A percentile compares a stretch with the other conserved stretches of the same genome.
Evolutionary conservation across 2,797 vertebrate genomes (phyloP).

Genomic region (Tangara arthus): DNA sequence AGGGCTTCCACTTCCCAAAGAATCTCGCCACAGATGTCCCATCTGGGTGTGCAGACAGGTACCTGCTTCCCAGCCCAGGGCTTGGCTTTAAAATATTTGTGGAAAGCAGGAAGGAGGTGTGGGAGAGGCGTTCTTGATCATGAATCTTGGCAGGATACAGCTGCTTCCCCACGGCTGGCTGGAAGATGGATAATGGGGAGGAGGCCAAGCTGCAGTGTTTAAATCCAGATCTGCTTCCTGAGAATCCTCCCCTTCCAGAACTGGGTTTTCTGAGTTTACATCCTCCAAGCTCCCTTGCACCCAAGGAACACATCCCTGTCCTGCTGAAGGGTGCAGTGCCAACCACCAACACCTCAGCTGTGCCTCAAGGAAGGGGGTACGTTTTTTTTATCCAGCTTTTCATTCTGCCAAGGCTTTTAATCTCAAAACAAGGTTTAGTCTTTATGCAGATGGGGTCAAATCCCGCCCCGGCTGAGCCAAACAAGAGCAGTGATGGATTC

Average conservation of each 20-base stretch:
- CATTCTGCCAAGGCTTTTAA: background rate
- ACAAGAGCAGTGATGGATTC: background rate
- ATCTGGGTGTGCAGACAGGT: background rate
- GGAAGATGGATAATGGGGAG: background rate
- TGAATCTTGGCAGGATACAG: slow-evolving; percentile 51
- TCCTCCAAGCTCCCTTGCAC: background rate
- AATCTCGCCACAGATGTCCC: background rate
- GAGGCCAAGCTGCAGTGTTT: background rate
- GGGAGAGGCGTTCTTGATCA: slow-evolving; percentile 4
- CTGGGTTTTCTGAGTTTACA: background rate
- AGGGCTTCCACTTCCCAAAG: background rate
- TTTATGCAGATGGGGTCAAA: background rate
- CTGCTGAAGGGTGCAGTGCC: background rate
- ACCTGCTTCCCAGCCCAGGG: background rate
- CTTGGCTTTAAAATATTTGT: background rate
- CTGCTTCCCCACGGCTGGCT: background rate
- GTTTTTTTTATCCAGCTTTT: background rate
- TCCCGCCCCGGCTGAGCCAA: background rate
- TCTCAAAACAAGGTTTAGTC: background rate
- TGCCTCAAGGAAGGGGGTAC: rapidly evolving
- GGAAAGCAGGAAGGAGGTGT: slow-evolving; percentile 26
- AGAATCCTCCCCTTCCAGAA: background rate
- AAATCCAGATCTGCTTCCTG: background rate
- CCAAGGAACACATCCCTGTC: background rate
- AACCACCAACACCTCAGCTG: background rate